These are phyloP conservation scores for Lucilia cuprina DNA, from an alignment of 1,140 invertebrate genomes.

Conservation along the genomic window DNA sequence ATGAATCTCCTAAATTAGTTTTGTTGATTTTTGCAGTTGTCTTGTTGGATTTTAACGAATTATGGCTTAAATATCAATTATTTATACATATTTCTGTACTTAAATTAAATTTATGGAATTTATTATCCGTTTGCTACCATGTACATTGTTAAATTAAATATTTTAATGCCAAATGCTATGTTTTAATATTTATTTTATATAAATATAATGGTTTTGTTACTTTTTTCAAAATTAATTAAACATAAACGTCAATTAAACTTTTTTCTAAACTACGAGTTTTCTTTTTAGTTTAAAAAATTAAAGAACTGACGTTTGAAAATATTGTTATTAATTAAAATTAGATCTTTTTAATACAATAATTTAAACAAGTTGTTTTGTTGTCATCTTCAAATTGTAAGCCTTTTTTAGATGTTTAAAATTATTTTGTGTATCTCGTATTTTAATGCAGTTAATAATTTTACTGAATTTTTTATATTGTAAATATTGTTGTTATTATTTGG, in stretches of 20 bases:
- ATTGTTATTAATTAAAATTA: background rate
- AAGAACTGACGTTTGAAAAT: background rate
- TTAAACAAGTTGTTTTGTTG: slow-evolving; percentile 50
- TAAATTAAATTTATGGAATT: background rate
- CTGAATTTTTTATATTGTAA: background rate
- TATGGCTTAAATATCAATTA: background rate
- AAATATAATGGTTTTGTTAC: background rate
- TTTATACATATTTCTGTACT: background rate
- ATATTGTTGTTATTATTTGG: background rate
- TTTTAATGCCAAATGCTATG: background rate
- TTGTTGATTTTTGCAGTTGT: background rate
- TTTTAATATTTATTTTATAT: background rate
- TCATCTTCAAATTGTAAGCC: slow-evolving; percentile 19
- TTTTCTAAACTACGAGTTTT: background rate
- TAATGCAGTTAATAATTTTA: background rate
- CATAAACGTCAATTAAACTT: background rate
- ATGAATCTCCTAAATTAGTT: background rate
- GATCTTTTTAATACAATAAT: background rate
- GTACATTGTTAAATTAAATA: background rate
- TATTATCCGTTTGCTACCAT: background rate
- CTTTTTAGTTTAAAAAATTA: background rate
- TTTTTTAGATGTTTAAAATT: background rate
- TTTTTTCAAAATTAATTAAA: background rate
- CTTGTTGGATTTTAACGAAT: background rate
- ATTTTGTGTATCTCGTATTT: slow-evolving; percentile 28